These are phyloP conservation scores for Nanger granti DNA, from an alignment of 2,113 vertebrate species.

Conservation along the genomic window DNA sequence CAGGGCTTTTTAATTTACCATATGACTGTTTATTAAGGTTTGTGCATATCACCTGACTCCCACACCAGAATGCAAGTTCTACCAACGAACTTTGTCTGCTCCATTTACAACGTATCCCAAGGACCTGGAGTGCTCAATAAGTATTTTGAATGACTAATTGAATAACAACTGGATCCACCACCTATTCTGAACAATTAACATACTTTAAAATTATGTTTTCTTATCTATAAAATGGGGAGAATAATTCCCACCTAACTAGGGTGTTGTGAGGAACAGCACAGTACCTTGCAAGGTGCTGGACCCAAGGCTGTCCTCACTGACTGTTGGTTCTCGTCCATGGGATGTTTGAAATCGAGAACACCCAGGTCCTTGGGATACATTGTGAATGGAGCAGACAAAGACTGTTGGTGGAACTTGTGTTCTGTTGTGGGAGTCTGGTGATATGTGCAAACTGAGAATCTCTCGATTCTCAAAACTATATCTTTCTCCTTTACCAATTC, in stretches of 20 bases:
- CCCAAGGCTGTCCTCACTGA: not conserved
- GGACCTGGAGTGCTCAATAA: not conserved
- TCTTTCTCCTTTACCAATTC: not conserved
- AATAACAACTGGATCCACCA: not conserved
- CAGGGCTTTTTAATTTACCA: not conserved
- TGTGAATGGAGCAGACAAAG: not conserved
- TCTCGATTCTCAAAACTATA: not conserved
- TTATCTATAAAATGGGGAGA: not conserved
- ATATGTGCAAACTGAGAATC: not conserved
- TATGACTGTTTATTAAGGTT: not conserved
- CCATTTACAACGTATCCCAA: not conserved
- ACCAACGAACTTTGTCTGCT: not conserved
- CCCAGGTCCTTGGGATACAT: not conserved
- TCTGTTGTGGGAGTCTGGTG: not conserved
- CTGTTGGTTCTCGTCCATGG: not conserved
- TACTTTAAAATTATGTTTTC: not conserved
- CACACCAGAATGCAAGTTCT: not conserved
- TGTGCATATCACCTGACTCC: not conserved
- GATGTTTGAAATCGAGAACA: not conserved
- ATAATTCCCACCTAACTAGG: not conserved
- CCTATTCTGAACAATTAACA: not conserved
- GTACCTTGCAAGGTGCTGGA: not conserved
- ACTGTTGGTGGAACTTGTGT: not conserved
- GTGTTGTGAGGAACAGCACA: not conserved
- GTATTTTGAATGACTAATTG: not conserved